A percentile compares a stretch with the other conserved stretches of the same genome.
phyloP scores from a whole-genome alignment of 2,113 vertebrate species.

The Chionomys nivalis region DNA sequence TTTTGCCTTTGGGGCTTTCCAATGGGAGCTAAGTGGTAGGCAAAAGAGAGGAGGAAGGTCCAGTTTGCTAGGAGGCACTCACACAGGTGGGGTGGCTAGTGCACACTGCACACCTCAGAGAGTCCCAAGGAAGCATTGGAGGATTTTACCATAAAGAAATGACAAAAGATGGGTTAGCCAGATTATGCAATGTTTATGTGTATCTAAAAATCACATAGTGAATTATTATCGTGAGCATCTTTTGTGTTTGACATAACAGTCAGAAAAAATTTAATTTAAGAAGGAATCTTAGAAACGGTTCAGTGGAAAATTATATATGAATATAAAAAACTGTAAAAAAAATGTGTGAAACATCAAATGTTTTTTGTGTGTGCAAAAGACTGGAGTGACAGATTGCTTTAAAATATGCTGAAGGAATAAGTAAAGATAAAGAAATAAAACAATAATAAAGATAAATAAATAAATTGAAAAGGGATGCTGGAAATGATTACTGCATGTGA shows the following conservation, averaged over 20 bases:
- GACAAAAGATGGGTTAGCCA: neutral
- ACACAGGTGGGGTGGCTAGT: neutral
- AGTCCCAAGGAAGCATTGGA: neutral
- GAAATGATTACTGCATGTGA: conserved; percentile 1
- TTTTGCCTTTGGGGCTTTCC: conserved; percentile 26
- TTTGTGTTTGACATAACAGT: neutral
- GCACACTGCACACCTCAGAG: neutral
- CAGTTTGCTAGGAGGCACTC: neutral
- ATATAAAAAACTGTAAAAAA: neutral
- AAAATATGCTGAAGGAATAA: neutral
- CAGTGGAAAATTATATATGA: neutral
- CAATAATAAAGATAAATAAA: too few species aligned
- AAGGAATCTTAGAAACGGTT: neutral
- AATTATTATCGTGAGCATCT: neutral
- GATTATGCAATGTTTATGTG: neutral
- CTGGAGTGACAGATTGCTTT: neutral
- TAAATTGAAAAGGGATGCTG: neutral
- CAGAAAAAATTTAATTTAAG: neutral
- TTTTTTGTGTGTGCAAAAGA: neutral
- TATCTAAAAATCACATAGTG: neutral
- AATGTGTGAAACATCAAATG: neutral
- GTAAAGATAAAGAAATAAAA: too few species aligned
- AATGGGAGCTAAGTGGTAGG: neutral
- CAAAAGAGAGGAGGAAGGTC: neutral
- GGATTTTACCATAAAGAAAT: neutral